Conservation (phyloP, 2,888 invertebrate genomes). For the Corbicula japonica region DNA sequence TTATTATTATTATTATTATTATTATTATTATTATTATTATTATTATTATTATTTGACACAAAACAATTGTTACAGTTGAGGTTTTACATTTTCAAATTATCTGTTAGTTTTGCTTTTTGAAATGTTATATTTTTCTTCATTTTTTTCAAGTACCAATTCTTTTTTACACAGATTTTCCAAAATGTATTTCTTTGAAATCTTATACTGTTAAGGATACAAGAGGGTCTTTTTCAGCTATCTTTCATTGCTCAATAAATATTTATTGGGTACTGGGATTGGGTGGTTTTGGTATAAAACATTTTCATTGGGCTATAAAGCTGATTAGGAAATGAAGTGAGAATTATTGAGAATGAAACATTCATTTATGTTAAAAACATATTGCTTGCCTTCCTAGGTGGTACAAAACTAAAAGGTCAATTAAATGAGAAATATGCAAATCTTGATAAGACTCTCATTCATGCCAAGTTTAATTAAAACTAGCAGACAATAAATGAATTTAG, state of each 20-base stretch:
- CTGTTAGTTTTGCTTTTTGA: no score
- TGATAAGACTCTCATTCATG: constrained; percentile 29
- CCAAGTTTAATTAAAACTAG: constrained; percentile 47
- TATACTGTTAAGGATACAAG: constrained; percentile 32
- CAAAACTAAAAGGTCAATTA: constrained; percentile 54
- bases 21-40: no score
- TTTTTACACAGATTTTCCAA: no score
- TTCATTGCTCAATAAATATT: constrained; percentile 56
- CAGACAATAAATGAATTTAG: no score
- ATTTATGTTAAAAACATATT: constrained; percentile 56
- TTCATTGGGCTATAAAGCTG: constrained; percentile 64
- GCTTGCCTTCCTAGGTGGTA: constrained; percentile 49
- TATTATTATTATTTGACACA: no score
- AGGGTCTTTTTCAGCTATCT: constrained; percentile 21
- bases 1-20: no score
- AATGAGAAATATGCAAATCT: constrained; percentile 57
- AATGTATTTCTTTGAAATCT: constrained; percentile 22
- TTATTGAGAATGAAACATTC: constrained; percentile 63
- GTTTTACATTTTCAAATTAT: no score
- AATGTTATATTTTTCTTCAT: background rate
- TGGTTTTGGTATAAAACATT: constrained; percentile 61
- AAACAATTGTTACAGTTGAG: no score
- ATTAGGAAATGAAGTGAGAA: constrained; percentile 65
- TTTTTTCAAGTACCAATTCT: background rate
- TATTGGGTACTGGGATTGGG: constrained; percentile 49